Conservation (phyloP, 2,113 vertebrate species). For the Callionymus lyra region DNA sequence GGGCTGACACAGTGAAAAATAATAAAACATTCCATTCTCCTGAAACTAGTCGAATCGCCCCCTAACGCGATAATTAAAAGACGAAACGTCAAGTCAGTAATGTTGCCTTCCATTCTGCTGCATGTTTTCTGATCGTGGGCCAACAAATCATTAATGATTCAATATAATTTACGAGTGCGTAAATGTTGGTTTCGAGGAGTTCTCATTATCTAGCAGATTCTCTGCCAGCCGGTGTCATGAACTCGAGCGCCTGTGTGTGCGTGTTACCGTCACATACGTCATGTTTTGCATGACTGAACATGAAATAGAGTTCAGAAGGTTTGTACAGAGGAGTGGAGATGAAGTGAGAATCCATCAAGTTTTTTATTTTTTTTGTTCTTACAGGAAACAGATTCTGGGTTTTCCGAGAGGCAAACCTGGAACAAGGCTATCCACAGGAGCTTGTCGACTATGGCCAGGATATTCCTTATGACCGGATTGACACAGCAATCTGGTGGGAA, state of each 20-base stretch:
- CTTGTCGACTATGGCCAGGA: conserved; percentile 78
- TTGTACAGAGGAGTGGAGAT: conserved; percentile 7
- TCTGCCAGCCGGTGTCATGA: no score
- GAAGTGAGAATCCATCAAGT: conserved; percentile 11
- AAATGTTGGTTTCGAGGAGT: conserved; percentile 20
- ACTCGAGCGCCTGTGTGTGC: not conserved
- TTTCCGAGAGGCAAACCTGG: conserved; percentile 89
- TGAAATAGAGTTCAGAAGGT: conserved; percentile 14
- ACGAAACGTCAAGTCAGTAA: conserved; percentile 26
- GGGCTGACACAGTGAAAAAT: conserved; percentile 42
- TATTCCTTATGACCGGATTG: conserved; percentile 82
- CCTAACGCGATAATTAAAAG: conserved; percentile 30
- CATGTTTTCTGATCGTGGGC: conserved; percentile 25
- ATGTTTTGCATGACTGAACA: conserved; percentile 6
- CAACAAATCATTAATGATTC: conserved; percentile 44
- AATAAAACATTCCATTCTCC: conserved; percentile 33
- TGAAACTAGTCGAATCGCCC: conserved; percentile 26
- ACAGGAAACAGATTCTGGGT: conserved; percentile 86
- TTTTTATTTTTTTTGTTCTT: not conserved
- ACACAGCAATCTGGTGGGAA: conserved; percentile 94
- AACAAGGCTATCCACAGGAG: conserved; percentile 81
- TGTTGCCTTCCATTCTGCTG: conserved; percentile 8
- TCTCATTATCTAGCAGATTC: conserved; percentile 20
- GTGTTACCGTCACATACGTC: not conserved
- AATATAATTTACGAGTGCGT: conserved; percentile 33